These are phyloP conservation scores for Clarias pachynema DNA, from an alignment of 2,797 vertebrate species.

Conservation along the genomic window DNA sequence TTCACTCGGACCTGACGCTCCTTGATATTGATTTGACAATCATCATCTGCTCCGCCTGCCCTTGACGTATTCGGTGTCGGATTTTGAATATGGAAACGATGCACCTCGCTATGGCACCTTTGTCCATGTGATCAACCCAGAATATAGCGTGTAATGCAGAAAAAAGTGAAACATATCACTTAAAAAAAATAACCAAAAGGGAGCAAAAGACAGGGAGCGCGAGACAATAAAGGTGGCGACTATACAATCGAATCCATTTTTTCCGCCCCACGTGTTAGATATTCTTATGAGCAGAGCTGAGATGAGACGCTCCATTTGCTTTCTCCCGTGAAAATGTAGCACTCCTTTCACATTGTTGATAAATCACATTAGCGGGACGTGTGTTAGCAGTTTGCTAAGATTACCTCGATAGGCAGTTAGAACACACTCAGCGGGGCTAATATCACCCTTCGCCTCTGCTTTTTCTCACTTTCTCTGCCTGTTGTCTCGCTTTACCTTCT, in stretches of 20 bases:
- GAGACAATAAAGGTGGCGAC: background rate
- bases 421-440: constrained; percentile 47
- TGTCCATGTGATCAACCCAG: background rate
- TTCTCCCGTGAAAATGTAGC: constrained; percentile 52
- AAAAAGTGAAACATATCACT: background rate
- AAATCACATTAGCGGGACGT: constrained; percentile 65
- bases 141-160: background rate
- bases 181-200: background rate
- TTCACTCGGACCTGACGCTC: constrained; percentile 18
- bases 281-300: constrained; percentile 22
- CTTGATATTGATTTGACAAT: constrained; percentile 35
- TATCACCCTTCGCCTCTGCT: constrained; percentile 1
- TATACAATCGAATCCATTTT: constrained; percentile 58
- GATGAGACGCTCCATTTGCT: constrained; percentile 60
- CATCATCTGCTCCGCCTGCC: constrained; percentile 32
- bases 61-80: background rate
- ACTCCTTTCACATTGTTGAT: constrained; percentile 65
- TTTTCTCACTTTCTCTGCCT: constrained; percentile 11
- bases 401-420: constrained; percentile 62
- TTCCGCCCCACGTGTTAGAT: constrained; percentile 44
- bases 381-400: constrained; percentile 58
- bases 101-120: background rate
- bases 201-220: no score
- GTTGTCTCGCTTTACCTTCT: constrained; percentile 1
- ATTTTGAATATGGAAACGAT: constrained; percentile 21